phyloP scores from a whole-genome alignment of 2,113 vertebrate species.

The Hassar affinis region DNA sequence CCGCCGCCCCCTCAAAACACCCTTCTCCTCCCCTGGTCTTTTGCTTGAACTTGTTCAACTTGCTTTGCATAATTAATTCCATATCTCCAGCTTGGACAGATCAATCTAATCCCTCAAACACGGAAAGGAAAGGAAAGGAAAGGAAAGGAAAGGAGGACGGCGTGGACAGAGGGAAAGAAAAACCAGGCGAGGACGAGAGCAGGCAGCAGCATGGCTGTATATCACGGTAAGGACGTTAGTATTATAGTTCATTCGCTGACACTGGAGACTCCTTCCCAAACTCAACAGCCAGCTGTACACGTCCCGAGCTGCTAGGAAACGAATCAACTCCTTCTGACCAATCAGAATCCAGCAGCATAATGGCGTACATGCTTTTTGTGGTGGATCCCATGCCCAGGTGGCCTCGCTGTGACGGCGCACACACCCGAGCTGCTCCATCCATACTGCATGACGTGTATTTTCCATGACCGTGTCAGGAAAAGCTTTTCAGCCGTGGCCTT shows the following conservation, averaged over 20 bases:
- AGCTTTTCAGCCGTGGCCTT: not conserved
- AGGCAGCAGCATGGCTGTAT: not conserved
- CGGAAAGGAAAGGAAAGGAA: slow-evolving; percentile 56
- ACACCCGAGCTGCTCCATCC: not conserved
- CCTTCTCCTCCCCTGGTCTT: slow-evolving; percentile 53
- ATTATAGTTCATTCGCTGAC: too few relatives aligned
- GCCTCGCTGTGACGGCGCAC: not conserved
- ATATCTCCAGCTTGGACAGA: slow-evolving; percentile 64
- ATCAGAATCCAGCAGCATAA: not conserved
- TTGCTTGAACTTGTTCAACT: slow-evolving; percentile 65
- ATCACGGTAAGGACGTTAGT: too few relatives aligned
- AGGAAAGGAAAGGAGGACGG: too few relatives aligned
- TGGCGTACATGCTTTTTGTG: too few relatives aligned
- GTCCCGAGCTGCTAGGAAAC: not conserved
- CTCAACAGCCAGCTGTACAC: not conserved
- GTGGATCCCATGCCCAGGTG: slow-evolving; percentile 46
- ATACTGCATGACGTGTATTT: not conserved
- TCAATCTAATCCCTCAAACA: slow-evolving; percentile 54
- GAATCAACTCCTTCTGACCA: not conserved
- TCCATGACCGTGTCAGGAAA: not conserved
- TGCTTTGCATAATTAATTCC: slow-evolving; percentile 67
- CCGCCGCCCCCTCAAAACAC: slow-evolving; percentile 32
- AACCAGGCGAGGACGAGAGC: not conserved
- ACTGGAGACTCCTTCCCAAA: not conserved
- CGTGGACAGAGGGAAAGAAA: slow-evolving; percentile 12